phyloP scores from a whole-genome alignment of 2,113 vertebrate species.

The Channa argus region DNA sequence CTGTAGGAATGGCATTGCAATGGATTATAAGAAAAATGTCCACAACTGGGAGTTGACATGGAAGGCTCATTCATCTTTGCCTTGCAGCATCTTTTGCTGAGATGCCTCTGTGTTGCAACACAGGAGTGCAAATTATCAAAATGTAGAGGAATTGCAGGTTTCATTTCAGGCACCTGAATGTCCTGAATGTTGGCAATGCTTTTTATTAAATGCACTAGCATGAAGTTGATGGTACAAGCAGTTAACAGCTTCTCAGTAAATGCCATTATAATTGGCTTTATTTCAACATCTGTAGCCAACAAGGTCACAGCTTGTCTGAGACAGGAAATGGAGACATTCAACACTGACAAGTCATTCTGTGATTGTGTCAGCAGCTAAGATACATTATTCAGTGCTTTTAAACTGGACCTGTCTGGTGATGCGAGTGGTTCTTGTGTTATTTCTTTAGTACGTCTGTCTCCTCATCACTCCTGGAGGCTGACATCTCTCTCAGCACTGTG shows the following conservation, averaged over 20 bases:
- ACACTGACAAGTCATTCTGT: conserved; percentile 45
- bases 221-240: conserved; percentile 5
- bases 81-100: conserved; percentile 70
- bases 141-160: conserved; percentile 50
- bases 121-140: conserved; percentile 46
- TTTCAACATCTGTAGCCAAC: conserved; percentile 48
- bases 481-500: conserved; percentile 72
- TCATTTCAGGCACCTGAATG: conserved; percentile 29
- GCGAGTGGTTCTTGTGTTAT: conserved; percentile 55
- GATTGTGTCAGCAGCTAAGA: conserved; percentile 56
- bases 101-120: conserved; percentile 51
- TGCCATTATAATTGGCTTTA: conserved; percentile 44
- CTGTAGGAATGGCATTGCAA: conserved; percentile 68
- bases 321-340: conserved; percentile 57
- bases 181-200: not conserved
- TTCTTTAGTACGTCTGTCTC: conserved; percentile 63
- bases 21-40: conserved; percentile 74
- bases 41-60: conserved; percentile 77
- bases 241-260: conserved; percentile 24
- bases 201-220: conserved; percentile 30
- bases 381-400: conserved; percentile 75
- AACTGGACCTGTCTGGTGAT: conserved; percentile 73
- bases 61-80: conserved; percentile 72
- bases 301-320: conserved; percentile 54
- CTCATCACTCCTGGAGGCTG: conserved; percentile 68